phyloP scores from a whole-genome alignment of 1,140 invertebrate genomes.

The Cydia strobilella region DNA sequence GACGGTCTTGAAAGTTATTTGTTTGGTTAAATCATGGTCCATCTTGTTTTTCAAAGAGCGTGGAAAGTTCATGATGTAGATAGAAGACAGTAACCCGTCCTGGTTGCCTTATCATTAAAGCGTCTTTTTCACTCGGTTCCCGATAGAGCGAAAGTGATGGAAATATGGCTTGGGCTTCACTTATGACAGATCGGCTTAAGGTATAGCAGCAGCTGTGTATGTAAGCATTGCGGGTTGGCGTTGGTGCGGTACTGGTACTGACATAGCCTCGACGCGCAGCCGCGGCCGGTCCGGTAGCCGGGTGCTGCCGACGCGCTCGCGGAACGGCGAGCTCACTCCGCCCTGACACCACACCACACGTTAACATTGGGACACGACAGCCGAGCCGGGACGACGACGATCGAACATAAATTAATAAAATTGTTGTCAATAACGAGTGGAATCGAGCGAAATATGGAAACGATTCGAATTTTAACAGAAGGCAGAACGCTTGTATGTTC shows the following conservation, averaged over 20 bases:
- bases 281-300: constrained; percentile 89
- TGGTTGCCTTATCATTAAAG: too few species aligned
- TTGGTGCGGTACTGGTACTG: constrained; percentile 66
- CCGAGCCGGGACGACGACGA: constrained; percentile 2
- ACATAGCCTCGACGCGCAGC: constrained; percentile 86
- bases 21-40: too few species aligned
- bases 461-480: too few species aligned
- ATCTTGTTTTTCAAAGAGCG: too few species aligned
- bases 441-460: too few species aligned
- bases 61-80: too few species aligned
- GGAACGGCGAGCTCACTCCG: constrained; percentile 88
- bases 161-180: neutral
- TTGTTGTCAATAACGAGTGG: too few species aligned
- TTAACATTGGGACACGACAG: constrained; percentile 42
- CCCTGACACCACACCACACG: constrained; percentile 70
- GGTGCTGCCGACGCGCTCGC: constrained; percentile 93
- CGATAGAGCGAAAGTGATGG: too few species aligned
- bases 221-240: neutral
- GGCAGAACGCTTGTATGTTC: too few species aligned
- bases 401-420: neutral
- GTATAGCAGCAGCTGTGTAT: neutral
- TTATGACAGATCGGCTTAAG: neutral
- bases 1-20: too few species aligned
- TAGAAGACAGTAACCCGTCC: too few species aligned
- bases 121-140: too few species aligned